A percentile compares a stretch with the other conserved stretches of the same genome.
These are phyloP conservation scores for Botrylloides violaceus DNA, from an alignment of 23 tunicate species.

Conservation along the genomic window DNA sequence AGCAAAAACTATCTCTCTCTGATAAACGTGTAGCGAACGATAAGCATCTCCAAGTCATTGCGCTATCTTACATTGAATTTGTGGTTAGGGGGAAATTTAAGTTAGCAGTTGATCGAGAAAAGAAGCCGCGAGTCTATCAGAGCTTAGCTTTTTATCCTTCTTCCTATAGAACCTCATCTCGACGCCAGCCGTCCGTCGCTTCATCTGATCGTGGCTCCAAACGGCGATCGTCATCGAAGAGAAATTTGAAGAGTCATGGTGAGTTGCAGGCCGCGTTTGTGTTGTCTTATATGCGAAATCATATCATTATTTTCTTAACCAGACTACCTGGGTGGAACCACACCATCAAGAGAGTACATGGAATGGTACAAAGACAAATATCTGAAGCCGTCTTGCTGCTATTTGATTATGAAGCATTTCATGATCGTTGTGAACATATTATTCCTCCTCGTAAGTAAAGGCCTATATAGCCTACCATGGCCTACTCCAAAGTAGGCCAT, in stretches of 20 bases:
- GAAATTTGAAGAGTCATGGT: constrained; percentile 16
- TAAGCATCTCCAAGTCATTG: no score
- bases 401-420: constrained; percentile 59
- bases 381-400: constrained; percentile 59
- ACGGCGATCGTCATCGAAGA: constrained; percentile 17
- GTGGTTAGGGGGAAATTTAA: no score
- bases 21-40: no score
- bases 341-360: constrained; percentile 38
- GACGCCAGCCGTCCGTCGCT: not conserved
- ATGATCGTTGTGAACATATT: constrained; percentile 53
- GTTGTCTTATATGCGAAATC: no score
- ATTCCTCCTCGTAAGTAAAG: constrained; percentile 57
- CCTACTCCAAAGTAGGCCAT: no score
- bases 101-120: no score
- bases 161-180: not conserved
- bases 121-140: no score
- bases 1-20: no score
- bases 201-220: constrained; percentile 14
- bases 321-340: constrained; percentile 26
- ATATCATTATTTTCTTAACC: not conserved
- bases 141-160: no score
- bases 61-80: no score
- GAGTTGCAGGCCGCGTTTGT: no score
- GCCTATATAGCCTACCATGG: no score
- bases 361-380: constrained; percentile 76